A percentile compares a stretch with the other conserved stretches of the same genome.
These are phyloP conservation scores for Menidia beryllina DNA, from an alignment of 2,113 vertebrate genomes.

Conservation along the genomic window DNA sequence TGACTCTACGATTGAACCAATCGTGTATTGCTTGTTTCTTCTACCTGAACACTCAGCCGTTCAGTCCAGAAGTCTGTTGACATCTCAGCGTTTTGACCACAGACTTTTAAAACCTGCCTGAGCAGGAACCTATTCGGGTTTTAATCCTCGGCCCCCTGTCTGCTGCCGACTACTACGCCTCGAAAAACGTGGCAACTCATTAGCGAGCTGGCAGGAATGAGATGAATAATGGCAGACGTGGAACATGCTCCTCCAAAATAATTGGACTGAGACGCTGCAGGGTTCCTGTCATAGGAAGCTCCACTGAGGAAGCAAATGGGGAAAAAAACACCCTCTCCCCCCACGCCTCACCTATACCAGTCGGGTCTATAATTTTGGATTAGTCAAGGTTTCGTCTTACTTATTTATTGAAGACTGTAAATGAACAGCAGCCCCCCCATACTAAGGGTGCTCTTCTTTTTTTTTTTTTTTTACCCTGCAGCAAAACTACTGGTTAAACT, in stretches of 20 bases:
- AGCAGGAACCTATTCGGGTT: constrained; percentile 29
- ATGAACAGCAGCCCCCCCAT: background rate
- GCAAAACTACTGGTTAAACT: background rate
- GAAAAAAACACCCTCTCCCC: background rate
- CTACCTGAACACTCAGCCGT: background rate
- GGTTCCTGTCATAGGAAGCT: constrained; percentile 23
- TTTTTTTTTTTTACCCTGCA: background rate
- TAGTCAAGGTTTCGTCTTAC: constrained; percentile 5
- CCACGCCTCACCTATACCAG: background rate
- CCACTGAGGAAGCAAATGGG: constrained; percentile 10
- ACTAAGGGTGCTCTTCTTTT: background rate
- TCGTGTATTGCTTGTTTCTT: background rate
- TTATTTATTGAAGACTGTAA: background rate
- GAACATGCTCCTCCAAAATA: constrained; percentile 57
- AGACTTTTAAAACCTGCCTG: constrained; percentile 25
- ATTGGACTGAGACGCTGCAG: constrained; percentile 46
- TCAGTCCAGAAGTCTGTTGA: constrained; percentile 1
- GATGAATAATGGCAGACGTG: constrained; percentile 46
- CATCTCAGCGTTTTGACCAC: background rate
- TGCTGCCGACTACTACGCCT: constrained; percentile 14
- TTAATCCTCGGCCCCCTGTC: constrained; percentile 39
- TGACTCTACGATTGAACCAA: constrained; percentile 9
- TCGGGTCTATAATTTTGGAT: constrained; percentile 23
- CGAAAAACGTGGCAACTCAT: constrained; percentile 57
- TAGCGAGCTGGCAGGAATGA: constrained; percentile 50